These are phyloP conservation scores for Drosophila kanekoi DNA, from an alignment of 2,888 invertebrate genomes.

Conservation along the genomic window DNA sequence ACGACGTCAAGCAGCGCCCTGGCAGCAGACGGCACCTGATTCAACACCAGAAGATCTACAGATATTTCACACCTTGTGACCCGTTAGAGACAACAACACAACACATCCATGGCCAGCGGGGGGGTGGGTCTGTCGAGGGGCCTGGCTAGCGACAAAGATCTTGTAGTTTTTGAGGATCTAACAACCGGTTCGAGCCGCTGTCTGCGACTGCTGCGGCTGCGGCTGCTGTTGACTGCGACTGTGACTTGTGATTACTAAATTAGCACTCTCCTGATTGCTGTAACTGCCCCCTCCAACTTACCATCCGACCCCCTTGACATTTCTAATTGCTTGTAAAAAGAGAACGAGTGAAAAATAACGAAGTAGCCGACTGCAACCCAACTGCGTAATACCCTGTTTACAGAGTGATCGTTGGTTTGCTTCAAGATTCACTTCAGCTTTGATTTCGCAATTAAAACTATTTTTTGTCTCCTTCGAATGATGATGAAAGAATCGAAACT, in stretches of 20 bases:
- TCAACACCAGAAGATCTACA: constrained; percentile 49
- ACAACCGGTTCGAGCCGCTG: constrained; percentile 42
- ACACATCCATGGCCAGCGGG: not conserved
- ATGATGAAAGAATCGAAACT: too few relatives aligned
- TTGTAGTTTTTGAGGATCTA: constrained; percentile 52
- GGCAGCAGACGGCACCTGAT: constrained; percentile 64
- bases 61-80: constrained; percentile 70
- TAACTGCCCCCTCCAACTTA: not conserved
- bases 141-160: constrained; percentile 29
- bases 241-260: constrained; percentile 73
- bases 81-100: constrained; percentile 62
- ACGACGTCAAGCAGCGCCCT: constrained; percentile 67
- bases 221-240: constrained; percentile 14
- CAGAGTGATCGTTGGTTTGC: too few relatives aligned
- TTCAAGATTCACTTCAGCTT: too few relatives aligned
- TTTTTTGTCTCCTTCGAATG: too few relatives aligned
- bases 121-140: constrained; percentile 5
- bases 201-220: constrained; percentile 5
- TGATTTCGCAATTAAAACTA: too few relatives aligned
- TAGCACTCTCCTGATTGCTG: constrained; percentile 72
- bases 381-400: not conserved
- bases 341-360: constrained; percentile 26
- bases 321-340: constrained; percentile 55
- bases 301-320: constrained; percentile 21
- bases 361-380: not conserved